Conservation (phyloP, 2,113 vertebrate genomes). For the Chaetodon auriga region DNA sequence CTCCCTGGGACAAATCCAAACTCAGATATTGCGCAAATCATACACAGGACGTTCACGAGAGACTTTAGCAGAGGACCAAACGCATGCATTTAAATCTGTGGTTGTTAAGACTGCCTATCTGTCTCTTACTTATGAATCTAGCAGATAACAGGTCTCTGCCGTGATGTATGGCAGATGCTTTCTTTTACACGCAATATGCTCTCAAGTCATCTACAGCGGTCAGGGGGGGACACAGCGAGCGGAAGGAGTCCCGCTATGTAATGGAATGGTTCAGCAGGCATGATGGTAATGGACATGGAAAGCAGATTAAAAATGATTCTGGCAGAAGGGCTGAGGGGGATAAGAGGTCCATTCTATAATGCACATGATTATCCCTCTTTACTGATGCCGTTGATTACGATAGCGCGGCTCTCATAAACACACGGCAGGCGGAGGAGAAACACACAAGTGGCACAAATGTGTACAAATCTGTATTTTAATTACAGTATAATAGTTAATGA, state of each 20-base stretch:
- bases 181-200: background rate
- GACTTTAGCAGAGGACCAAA: conserved; percentile 38
- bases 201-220: conserved; percentile 22
- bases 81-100: conserved; percentile 31
- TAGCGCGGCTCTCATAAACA: conserved; percentile 23
- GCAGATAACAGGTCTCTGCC: background rate
- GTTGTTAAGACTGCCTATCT: conserved; percentile 5
- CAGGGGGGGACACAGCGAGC: conserved; percentile 26
- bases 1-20: conserved; percentile 55
- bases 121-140: background rate
- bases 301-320: conserved; percentile 82
- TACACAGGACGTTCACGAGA: conserved; percentile 28
- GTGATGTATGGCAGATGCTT: conserved; percentile 7
- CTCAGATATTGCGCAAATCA: conserved; percentile 57
- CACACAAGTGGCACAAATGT: background rate
- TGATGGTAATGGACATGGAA: conserved; percentile 78
- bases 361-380: conserved; percentile 72
- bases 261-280: conserved; percentile 48
- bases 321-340: conserved; percentile 61
- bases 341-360: conserved; percentile 72
- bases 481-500: conserved; percentile 25
- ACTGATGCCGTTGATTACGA: conserved; percentile 58
- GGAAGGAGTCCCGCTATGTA: conserved; percentile 32
- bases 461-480: conserved; percentile 12
- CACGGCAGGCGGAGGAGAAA: background rate